Evolutionary conservation across 2,113 vertebrate species (phyloP).

Genomic region (Leiothrix lutea): DNA sequence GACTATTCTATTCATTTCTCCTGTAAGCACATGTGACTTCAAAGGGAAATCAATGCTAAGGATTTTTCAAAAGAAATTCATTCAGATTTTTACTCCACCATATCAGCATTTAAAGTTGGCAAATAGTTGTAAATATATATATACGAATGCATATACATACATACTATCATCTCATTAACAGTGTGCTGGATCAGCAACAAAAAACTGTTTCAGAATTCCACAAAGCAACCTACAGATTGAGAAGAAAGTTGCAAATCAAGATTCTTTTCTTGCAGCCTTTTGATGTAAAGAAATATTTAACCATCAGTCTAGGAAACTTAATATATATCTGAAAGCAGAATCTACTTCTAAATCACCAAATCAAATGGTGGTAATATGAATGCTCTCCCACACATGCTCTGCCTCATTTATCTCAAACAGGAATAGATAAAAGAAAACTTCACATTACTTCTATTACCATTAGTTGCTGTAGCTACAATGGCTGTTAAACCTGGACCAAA

Average conservation of each 20-base stretch:
- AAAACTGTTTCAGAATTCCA: neutral
- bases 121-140: neutral
- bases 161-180: neutral
- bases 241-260: neutral
- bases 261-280: neutral
- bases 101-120: neutral
- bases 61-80: neutral
- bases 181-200: rapidly evolving
- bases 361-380: neutral
- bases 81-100: neutral
- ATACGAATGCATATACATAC: neutral
- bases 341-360: neutral
- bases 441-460: neutral
- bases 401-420: neutral
- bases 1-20: neutral
- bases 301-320: neutral
- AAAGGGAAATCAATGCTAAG: neutral
- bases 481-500: neutral
- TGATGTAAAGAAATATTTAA: neutral
- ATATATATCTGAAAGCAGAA: neutral
- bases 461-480: neutral
- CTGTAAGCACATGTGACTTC: neutral
- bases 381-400: neutral
- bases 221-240: neutral
- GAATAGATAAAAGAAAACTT: neutral